Evolutionary conservation across 92 coral and sea anemone species (phyloP), one percentile per base, ranked within the genome.

Genomic region (Epizoanthus rinbou): DNA sequence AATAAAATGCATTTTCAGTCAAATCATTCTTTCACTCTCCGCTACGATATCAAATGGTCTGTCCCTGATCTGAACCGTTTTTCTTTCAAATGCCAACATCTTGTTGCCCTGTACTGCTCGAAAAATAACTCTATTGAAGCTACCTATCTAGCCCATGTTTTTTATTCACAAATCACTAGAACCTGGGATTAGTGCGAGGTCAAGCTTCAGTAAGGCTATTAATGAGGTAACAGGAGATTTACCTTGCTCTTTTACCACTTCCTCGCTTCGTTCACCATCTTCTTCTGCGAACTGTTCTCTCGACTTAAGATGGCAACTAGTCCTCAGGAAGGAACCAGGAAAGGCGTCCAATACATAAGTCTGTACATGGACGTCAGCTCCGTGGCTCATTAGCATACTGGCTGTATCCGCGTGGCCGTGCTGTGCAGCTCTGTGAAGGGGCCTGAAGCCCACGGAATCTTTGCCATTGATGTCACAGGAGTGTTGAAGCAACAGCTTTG

Each of bases 341-440:
- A 65, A 8, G 85, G 15, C 21, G 14, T 16, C 68, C 19, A 85
- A 50, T 3, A 81, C 85, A 59, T 86, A 66, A 13, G 92, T 80
- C 72, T 81, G 87, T 17, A 89, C 86, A 18, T 84, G 76, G 3
- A 86, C 83, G 10, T 80, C 81, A 39, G 92, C 85, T 28, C 92
- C 94, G 19, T 88, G 80, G 22, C 71, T 64, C 22, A 93, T 88
- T 15, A 93, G 67, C 10, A 90, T 41, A n/a, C 80, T 65, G 37
- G 87, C 87, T 1, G 90, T 83, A 2, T 72, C 84, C 11, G 41
- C 58, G 80, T 88, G 97, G 18, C 91, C 92, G 57, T 88, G 86
- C 62, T 85, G 92, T 9, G 88, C 74, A 8, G 97, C 94, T 59
- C 97, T 86, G 73, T 87, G 75, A 1, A 93, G 74, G 24, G 97